Base-by-base conservation (phyloP, 2,888 invertebrate genomes). In the Frankliniella fusca region DNA sequence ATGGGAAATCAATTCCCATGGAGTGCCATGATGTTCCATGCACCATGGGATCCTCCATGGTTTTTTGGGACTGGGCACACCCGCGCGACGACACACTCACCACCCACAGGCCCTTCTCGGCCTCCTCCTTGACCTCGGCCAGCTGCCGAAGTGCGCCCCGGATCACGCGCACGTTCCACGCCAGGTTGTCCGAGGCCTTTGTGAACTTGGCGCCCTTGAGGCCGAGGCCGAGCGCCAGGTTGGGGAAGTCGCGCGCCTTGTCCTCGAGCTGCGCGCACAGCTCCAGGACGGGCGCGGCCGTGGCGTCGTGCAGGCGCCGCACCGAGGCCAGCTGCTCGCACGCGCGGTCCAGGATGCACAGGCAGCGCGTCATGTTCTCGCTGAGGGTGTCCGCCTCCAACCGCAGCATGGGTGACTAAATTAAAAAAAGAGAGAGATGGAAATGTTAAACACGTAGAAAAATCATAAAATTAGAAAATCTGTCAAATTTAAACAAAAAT, bases 131-230 rank as follows among this genome's bases (percentile, higher is more conserved):
- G 27, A 76, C 70, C 23, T 76, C 70, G 0, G 23, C 23, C 70
- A 76, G 70, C 70, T 76, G 70, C 27, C 70, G 70, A 11, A 76
- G 70, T 10, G 70, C 70, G 27, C 70, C 70, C 10, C 70, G 11
- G 70, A 76, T 76, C 23, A 76, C 27, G 23, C 70, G 27, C 70
- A 76, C 70, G 27, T 76, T 76, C 70, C 70, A 76, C 11, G 70
- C 70, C 70, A 76, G 27, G 70, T 76, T 76, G 70, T 76, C 70
- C 23, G 70, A 76, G 23, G 70, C 70, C 70, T 76, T 76, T 27
- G 70, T 76, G 70, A 76, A 76, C 70, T 76, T 76, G 70, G 70
- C 70, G 70, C 70, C 70, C 70, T 76, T 76, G 70, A 76, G 70
- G 70, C 70, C 70, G 27, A 76, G 70, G 70, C 70, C 70, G 70